These are phyloP conservation scores for Lytechinus pictus DNA, from an alignment of 35 echinoderm and acorn worm species.

Conservation along the genomic window DNA sequence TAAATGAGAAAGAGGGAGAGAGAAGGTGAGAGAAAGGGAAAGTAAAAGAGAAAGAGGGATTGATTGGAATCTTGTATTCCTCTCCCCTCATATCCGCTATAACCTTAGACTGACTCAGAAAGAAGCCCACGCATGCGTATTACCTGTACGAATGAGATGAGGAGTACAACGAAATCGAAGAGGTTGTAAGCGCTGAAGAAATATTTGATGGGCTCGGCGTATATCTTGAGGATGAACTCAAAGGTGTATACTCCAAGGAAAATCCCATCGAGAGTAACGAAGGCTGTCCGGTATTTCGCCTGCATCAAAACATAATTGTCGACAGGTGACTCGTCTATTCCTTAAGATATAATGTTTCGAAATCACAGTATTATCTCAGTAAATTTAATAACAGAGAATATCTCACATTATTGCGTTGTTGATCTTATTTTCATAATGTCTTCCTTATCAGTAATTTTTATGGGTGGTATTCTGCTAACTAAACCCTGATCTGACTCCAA, in stretches of 20 bases:
- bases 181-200: conserved; percentile 98
- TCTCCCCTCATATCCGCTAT: not conserved
- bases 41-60: too few species aligned
- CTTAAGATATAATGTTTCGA: too few species aligned
- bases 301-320: not conserved
- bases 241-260: conserved; percentile 91
- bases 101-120: not conserved
- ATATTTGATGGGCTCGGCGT: conserved; percentile 92
- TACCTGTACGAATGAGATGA: conserved; percentile 85
- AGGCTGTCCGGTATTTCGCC: conserved; percentile 54
- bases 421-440: too few species aligned
- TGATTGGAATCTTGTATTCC: not conserved
- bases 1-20: too few species aligned
- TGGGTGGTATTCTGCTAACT: too few species aligned
- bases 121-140: not conserved
- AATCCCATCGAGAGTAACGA: conserved; percentile 77
- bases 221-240: conserved; percentile 97
- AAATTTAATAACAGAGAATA: too few species aligned
- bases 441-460: too few species aligned
- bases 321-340: too few species aligned
- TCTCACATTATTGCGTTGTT: too few species aligned
- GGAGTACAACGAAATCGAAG: conserved; percentile 86
- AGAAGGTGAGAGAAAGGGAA: too few species aligned
- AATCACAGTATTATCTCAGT: too few species aligned
- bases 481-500: too few species aligned